These are phyloP conservation scores for Artibeus lituratus DNA, from an alignment of 2,797 vertebrate genomes.

Conservation along the genomic window DNA sequence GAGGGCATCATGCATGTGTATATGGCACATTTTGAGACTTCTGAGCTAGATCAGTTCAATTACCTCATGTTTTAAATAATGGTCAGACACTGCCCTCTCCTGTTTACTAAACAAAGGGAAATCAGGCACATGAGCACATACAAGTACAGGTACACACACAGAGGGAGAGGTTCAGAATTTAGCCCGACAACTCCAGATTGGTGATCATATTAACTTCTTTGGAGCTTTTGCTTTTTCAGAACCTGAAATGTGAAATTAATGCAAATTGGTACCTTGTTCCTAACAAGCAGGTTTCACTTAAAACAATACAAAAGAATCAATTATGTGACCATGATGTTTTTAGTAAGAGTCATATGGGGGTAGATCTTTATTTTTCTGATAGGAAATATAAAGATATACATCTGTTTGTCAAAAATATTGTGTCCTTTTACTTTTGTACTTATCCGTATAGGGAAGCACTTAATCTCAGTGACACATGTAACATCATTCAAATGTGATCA, in stretches of 20 bases:
- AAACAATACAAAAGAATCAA: neutral
- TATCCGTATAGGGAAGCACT: neutral
- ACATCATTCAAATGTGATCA: neutral
- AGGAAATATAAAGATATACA: neutral
- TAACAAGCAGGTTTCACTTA: neutral
- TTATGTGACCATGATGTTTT: neutral
- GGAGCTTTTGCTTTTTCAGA: neutral
- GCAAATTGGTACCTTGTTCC: neutral
- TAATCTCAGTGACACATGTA: neutral
- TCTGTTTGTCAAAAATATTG: neutral
- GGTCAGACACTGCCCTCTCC: slow-evolving; percentile 58
- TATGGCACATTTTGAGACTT: neutral
- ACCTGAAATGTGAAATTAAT: neutral
- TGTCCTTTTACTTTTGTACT: neutral
- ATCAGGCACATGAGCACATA: neutral
- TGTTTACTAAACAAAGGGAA: slow-evolving; percentile 51
- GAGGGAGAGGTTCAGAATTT: neutral
- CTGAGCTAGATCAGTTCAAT: neutral
- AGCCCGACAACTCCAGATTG: neutral
- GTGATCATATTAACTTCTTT: neutral
- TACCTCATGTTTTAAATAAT: neutral
- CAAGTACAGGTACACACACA: neutral
- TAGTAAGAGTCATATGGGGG: neutral
- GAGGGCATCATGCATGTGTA: neutral
- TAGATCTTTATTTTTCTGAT: neutral